Percentiles rank a stretch among this genome's conserved stretches.
Conservation (phyloP, 2,888 invertebrate genomes). For the Philhelius pedissequus region DNA sequence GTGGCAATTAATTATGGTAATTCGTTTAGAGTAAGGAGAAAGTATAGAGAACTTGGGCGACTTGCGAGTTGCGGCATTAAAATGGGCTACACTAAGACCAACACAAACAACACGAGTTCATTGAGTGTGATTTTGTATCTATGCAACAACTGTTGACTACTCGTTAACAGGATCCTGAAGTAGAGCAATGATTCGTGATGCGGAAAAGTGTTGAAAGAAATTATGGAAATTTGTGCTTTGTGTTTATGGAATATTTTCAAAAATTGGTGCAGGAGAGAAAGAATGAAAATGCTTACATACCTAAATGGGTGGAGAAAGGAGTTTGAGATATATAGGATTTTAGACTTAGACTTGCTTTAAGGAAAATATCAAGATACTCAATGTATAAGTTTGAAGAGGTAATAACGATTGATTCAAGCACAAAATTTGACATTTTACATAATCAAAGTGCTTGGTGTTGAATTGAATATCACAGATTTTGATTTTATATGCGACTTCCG, state of each 20-base stretch:
- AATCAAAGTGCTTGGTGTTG: too few species aligned
- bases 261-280: neutral
- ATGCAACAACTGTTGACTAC: slow-evolving; percentile 7
- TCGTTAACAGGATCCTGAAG: slow-evolving; percentile 26
- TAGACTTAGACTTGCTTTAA: too few species aligned
- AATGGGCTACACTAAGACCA: neutral
- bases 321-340: neutral
- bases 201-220: slow-evolving; percentile 16
- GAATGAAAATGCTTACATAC: neutral
- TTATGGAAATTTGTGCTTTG: neutral
- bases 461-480: too few species aligned
- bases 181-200: slow-evolving; percentile 20
- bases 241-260: neutral
- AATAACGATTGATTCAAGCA: too few species aligned
- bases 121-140: slow-evolving; percentile 17
- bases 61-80: neutral
- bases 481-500: too few species aligned
- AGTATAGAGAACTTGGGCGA: slow-evolving; percentile 17
- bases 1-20: slow-evolving; percentile 60
- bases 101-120: neutral
- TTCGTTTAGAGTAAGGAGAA: slow-evolving; percentile 42
- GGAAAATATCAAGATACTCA: too few species aligned
- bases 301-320: neutral
- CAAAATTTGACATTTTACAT: too few species aligned
- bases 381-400: too few species aligned